These are phyloP conservation scores for Pyrgus malvae DNA, from an alignment of 2,888 invertebrate species.

Conservation along the genomic window DNA sequence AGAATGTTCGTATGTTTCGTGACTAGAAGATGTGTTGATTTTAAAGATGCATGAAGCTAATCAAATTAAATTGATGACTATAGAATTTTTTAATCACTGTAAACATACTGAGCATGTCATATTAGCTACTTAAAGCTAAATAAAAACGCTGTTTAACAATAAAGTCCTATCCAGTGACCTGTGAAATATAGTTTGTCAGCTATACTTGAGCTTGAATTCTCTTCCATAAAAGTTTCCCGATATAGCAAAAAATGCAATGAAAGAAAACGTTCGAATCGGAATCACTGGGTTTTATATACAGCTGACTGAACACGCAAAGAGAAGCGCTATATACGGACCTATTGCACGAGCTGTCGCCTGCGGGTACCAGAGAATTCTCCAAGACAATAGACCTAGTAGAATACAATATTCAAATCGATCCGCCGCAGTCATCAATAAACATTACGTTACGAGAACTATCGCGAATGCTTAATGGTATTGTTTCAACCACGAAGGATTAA, in stretches of 20 bases:
- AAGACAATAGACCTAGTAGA: constrained; percentile 22
- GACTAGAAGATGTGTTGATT: constrained; percentile 6
- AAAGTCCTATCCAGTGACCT: too few species aligned
- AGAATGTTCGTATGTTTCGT: not conserved
- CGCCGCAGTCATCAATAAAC: constrained; percentile 26
- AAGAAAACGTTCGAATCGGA: constrained; percentile 4
- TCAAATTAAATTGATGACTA: too few species aligned
- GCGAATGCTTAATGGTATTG: constrained; percentile 18
- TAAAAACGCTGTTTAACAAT: too few species aligned
- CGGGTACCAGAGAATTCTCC: constrained; percentile 5
- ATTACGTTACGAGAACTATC: constrained; percentile 17
- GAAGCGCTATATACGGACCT: not conserved
- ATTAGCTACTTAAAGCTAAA: too few species aligned
- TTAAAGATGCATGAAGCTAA: not conserved
- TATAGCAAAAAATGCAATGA: not conserved
- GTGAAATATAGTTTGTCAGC: too few species aligned
- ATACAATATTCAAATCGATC: constrained; percentile 25
- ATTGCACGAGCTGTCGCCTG: constrained; percentile 2
- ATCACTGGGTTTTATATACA: not conserved
- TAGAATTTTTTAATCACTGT: too few species aligned
- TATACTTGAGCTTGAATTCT: too few species aligned
- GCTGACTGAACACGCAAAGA: constrained; percentile 9
- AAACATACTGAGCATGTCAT: too few species aligned
- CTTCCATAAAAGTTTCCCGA: too few species aligned
- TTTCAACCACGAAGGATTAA: constrained; percentile 5